phyloP scores from a whole-genome alignment of 2,888 invertebrate genomes.

The Rotaria macrura region DNA sequence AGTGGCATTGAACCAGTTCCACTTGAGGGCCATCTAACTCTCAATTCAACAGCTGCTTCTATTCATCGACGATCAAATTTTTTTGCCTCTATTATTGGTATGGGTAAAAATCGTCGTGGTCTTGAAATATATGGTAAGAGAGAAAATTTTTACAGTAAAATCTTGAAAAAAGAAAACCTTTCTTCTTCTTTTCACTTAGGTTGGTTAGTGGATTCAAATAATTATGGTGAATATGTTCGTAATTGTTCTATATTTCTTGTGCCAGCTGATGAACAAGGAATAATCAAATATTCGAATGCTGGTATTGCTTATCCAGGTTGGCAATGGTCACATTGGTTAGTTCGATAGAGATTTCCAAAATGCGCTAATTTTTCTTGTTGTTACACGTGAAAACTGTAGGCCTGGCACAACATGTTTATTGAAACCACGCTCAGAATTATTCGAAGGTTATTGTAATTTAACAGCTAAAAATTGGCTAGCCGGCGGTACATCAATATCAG shows the following conservation, averaged over 20 bases:
- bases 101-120: conserved; percentile 13
- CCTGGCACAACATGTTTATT: not conserved
- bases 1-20: not conserved
- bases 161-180: too few species aligned
- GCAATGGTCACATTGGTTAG: not conserved
- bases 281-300: not conserved
- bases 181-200: not conserved
- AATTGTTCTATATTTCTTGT: conserved; percentile 16
- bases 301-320: not conserved
- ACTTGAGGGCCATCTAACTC: not conserved
- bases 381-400: not conserved
- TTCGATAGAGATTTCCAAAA: too few species aligned
- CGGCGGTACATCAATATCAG: not conserved
- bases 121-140: not conserved
- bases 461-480: conserved; percentile 19
- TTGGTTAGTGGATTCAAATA: not conserved
- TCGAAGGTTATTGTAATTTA: conserved; percentile 15
- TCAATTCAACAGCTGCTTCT: not conserved
- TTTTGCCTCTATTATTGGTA: not conserved
- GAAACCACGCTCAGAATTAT: not conserved
- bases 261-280: not conserved
- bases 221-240: not conserved
- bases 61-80: not conserved
- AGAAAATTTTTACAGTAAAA: not conserved
- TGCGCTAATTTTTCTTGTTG: not conserved